These are phyloP conservation scores for Pogonomyrmex barbatus DNA, from an alignment of 1,140 invertebrate species.

Conservation along the genomic window DNA sequence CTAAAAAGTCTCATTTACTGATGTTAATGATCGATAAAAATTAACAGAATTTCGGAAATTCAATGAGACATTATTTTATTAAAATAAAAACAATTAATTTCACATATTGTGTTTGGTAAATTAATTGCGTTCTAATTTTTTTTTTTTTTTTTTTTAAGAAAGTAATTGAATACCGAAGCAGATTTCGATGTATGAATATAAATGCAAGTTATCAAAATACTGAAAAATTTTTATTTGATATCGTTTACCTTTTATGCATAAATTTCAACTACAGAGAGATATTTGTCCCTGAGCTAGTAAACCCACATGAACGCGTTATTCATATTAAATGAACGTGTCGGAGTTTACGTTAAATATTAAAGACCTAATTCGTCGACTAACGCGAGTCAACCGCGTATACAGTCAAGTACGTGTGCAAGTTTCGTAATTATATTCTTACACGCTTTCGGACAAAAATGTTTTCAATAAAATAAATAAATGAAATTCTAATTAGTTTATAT, in stretches of 20 bases:
- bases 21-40: background rate
- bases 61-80: background rate
- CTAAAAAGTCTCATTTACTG: too few species aligned
- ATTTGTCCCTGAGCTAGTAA: conserved; percentile 4
- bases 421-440: background rate
- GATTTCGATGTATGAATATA: background rate
- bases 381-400: conserved; percentile 14
- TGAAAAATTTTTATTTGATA: background rate
- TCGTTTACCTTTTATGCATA: background rate
- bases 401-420: background rate
- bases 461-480: background rate
- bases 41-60: background rate
- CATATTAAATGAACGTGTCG: conserved; percentile 38
- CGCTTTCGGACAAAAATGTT: background rate
- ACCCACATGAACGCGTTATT: conserved; percentile 26
- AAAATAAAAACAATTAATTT: background rate
- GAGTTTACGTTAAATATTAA: conserved; percentile 49
- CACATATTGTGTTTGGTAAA: background rate
- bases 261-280: conserved; percentile 3
- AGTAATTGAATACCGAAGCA: background rate
- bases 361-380: conserved; percentile 45
- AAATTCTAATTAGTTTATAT: background rate
- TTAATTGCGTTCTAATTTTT: background rate
- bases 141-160: background rate
- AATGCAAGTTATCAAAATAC: conserved; percentile 11